Base-by-base conservation (phyloP, 2,888 invertebrate genomes). In the Parascotia fuliginaria region DNA sequence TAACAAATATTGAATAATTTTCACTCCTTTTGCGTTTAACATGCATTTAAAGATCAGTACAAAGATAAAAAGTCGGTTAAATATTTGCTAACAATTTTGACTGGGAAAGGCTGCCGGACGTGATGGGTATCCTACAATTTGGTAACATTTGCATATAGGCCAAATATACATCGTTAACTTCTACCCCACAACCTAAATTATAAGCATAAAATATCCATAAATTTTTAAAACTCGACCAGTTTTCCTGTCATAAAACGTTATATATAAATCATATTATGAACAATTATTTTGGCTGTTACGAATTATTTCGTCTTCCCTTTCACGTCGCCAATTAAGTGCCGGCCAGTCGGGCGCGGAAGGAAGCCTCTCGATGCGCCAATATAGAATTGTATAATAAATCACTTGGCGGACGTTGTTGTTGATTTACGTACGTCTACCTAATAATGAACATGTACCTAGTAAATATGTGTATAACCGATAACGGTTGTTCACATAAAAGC, bases 231-330 rank as follows among this genome's bases (percentile, higher is more conserved):
- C 73, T 72, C 75, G 71, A 65, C 71, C 67, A 70, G 70, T 77
- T 80, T 73, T 72, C 78, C 75, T 72, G 77, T 77, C 76, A 72
- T 80, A 75, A 77, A 82, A 55, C 78, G 73, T 75, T 81, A 75
- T 77, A 80, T 75, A 77, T 83, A 83, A 82, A 82, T 83, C 80
- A 83, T 73, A n/a, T n/a, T n/a, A 48, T 51, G 66, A 71, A 73
- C 75, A 74, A 81, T 82, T 75, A 83, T 77, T 76, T 75, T 63
- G 72, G 70, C 73, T 69, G 75, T 73, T 70, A 65, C 66, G 73
- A 79, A 82, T 83, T 79, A 83, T 81, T 81, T 79, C 72, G 75
- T 79, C 77, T 83, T 79, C 75, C 69, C 66, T 75, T 70, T 71
- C 73, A 75, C 71, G 71, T 74, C 60, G 67, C 75, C 81, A 82